Evolutionary conservation across 2,113 vertebrate species (phyloP), one percentile per base, ranked within the genome.

Genomic region (Geococcyx californianus): DNA sequence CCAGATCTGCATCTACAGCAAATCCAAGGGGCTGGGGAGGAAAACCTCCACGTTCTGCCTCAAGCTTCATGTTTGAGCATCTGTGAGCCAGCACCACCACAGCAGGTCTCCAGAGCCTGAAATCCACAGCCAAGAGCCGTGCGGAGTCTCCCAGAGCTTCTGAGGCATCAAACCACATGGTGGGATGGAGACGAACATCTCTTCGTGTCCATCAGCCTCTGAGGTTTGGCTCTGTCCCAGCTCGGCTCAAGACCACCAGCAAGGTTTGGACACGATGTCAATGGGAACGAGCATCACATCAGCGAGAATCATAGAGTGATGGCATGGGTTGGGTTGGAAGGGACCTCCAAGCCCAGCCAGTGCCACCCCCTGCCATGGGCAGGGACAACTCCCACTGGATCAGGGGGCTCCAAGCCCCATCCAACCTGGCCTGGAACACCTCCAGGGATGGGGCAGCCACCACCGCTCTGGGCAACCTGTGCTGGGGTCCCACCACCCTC

Each of bases 161-260:
- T 0, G 16, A 49, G 66, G 26, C 12, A 0, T 49, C 0, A 1
- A 5, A 1, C 11, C 3, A 0, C 8, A 1, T 0, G 1, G 11
- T 7, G 4, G 52, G 60, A 3, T 2, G 11, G 26, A 1, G 45
- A n/a, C 0, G 29, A 33, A 66, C 62, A 20, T 8, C 54, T 26
- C 2, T 3, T 2, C 2, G 0, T 38, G 16, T 45, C 29, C 62
- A 42, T 29, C n/a, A 20, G 33, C 42, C 64, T 9, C 20, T 3
- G 3, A 26, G 55, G 44, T 38, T 76, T 7, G 0, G 47, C 68
- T 58, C 45, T 52, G 29, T 1, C 60, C 47, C 0, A 17, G 74
- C 59, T 23, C 74, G 5, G 7, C 31, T 29, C 33, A 0, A 4
- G 44, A 9, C 45, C 63, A 44, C 34, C 81, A 26, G 76, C 0